Evolutionary conservation across 2,797 vertebrate species (phyloP), one percentile per base, ranked within the genome.

Genomic region (Toxotes lorentzi): DNA sequence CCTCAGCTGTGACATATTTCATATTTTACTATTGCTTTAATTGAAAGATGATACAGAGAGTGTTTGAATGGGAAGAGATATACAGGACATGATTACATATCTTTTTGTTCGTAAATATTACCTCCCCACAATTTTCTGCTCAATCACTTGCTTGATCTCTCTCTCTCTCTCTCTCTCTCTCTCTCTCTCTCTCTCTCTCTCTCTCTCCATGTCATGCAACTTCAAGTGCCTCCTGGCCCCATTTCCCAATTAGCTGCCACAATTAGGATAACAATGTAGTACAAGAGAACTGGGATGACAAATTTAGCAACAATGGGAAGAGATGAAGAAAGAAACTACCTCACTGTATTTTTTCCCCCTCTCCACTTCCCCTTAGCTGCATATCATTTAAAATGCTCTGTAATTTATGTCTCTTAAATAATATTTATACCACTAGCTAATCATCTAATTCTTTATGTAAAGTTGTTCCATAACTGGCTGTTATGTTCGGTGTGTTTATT

Each of bases 241-340:
- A 61, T 92, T 94, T 95, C 91, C 91, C 94, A 95, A 95, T 95
- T 95, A 95, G 92, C 92, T 71, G 81, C 84, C 87, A 87, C 92
- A 95, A 94, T 94, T 95, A 94, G 94, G 92, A 88, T 94, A 91
- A 93, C 87, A 91, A 95, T 95, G 92, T 95, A 94, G 94, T 93
- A 92, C 94, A 95, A 87, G 94, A 95, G 94, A 93, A 95, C 92
- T 93, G 93, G 94, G 94, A 94, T 94, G 93, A 90, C 91, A 92
- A 85, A 95, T 93, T 95, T 95, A 95, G 95, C 82, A 85, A 88
- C 88, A 70, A 79, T 83, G 84, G 79, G 83, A 92, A 86, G 78
- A 82, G 86, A 89, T 68, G 79, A 83, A 81, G 86, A 83, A 77
- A 89, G 81, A 91, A 89, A 82, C 87, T 76, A 76, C 80, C 79